These are phyloP conservation scores for Eupithecia inturbata DNA, from an alignment of 2,888 invertebrate species.

Conservation along the genomic window DNA sequence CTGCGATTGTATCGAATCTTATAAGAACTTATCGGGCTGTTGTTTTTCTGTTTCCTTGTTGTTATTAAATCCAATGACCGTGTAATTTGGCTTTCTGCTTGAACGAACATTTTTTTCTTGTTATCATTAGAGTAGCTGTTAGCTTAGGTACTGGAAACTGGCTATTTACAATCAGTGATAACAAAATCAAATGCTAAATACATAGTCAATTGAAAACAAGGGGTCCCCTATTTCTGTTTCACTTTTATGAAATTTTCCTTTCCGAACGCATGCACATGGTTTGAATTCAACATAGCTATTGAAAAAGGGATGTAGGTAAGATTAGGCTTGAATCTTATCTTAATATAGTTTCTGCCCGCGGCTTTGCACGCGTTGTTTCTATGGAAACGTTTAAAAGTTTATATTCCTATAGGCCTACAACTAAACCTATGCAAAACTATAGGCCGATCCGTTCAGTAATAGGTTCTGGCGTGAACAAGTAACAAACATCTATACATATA, in stretches of 20 bases:
- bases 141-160: background rate
- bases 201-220: background rate
- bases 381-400: no score
- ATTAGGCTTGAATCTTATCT: background rate
- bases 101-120: background rate
- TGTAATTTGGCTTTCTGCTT: conserved; percentile 15
- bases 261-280: no score
- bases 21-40: conserved; percentile 14
- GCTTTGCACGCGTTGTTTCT: no score
- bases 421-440: no score
- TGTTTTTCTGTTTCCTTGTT: conserved; percentile 27
- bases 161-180: background rate
- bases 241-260: background rate
- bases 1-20: conserved; percentile 22
- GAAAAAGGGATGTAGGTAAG: background rate
- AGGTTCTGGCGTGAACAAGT: no score
- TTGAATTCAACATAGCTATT: no score
- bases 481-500: no score
- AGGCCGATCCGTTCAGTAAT: no score
- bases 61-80: conserved; percentile 17
- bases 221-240: background rate
- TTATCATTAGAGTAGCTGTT: background rate
- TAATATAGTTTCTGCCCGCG: no score
- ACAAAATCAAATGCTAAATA: background rate
- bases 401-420: no score